phyloP scores from a whole-genome alignment of 2,888 invertebrate species.

The Erannis defoliaria region DNA sequence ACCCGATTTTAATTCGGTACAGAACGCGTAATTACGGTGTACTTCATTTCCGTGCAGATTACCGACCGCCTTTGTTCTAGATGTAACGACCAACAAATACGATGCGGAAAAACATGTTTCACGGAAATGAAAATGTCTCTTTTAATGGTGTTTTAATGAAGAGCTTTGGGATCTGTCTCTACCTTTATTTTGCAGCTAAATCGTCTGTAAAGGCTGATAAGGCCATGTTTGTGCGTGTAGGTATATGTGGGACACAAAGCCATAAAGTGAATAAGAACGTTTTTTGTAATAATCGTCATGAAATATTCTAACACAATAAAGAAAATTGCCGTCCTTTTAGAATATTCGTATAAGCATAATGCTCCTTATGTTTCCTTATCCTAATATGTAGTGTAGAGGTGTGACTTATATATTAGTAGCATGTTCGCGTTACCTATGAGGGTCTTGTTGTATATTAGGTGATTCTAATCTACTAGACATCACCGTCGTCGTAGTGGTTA shows the following conservation, averaged over 20 bases:
- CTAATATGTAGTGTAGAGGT: no score
- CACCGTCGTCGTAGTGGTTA: no score
- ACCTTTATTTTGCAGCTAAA: conserved; percentile 19
- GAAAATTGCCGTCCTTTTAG: no score
- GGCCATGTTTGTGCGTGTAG: background rate
- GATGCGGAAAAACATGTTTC: conserved; percentile 9
- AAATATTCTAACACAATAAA: background rate
- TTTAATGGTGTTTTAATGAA: conserved; percentile 44
- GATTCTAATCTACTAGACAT: no score
- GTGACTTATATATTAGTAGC: no score
- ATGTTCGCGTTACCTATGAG: no score
- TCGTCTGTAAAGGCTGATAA: conserved; percentile 6
- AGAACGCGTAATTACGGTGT: conserved; percentile 38
- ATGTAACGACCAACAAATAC: conserved; percentile 11
- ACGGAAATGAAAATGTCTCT: conserved; percentile 5
- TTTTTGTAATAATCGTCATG: background rate
- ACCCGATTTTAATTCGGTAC: conserved; percentile 24
- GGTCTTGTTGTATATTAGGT: no score
- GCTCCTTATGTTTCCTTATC: no score
- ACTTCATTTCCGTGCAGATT: conserved; percentile 32
- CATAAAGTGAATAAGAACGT: background rate
- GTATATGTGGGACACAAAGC: background rate
- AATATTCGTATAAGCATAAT: no score
- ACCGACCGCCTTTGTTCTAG: conserved; percentile 18
- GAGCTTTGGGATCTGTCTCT: conserved; percentile 6